These are phyloP conservation scores for Sepiola atlantica DNA, from an alignment of 2,888 invertebrate genomes.

Conservation along the genomic window DNA sequence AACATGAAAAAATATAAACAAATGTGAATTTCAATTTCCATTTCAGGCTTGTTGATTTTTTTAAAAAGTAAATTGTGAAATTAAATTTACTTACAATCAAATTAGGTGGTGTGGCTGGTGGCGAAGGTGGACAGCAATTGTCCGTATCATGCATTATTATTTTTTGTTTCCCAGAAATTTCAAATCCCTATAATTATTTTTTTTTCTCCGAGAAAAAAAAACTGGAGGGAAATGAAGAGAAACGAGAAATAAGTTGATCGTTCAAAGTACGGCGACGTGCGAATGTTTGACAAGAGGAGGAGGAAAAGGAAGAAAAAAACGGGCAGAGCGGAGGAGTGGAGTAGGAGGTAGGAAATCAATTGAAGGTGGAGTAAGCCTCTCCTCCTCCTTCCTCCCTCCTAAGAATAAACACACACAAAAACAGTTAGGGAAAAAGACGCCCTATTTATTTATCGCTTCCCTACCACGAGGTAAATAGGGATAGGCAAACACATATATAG, in stretches of 20 bases:
- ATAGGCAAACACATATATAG: no score
- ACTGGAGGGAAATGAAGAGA: constrained; percentile 49
- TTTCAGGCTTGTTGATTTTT: not conserved
- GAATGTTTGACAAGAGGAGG: constrained; percentile 24
- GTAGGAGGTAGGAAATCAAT: not conserved
- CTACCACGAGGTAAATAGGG: no score
- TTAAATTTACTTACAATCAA: not conserved
- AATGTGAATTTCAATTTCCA: not conserved
- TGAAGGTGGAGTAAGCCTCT: no score
- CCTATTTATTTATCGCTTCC: no score
- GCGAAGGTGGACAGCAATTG: constrained; percentile 54
- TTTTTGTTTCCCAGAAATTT: not conserved
- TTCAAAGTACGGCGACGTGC: not conserved
- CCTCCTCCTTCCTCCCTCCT: no score
- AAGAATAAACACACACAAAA: no score
- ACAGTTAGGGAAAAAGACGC: no score
- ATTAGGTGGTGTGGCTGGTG: constrained; percentile 55
- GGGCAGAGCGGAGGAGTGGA: not conserved
- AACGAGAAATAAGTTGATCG: constrained; percentile 36
- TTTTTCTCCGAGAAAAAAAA: constrained; percentile 38
- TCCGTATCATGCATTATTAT: not conserved
- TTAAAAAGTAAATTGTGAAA: not conserved
- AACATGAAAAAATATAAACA: not conserved
- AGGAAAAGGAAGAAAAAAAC: not conserved
- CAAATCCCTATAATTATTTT: not conserved